A percentile compares a stretch with the other conserved stretches of the same genome.
These are phyloP conservation scores for Euwallacea similis DNA, from an alignment of 1,140 invertebrate species.

Conservation along the genomic window DNA sequence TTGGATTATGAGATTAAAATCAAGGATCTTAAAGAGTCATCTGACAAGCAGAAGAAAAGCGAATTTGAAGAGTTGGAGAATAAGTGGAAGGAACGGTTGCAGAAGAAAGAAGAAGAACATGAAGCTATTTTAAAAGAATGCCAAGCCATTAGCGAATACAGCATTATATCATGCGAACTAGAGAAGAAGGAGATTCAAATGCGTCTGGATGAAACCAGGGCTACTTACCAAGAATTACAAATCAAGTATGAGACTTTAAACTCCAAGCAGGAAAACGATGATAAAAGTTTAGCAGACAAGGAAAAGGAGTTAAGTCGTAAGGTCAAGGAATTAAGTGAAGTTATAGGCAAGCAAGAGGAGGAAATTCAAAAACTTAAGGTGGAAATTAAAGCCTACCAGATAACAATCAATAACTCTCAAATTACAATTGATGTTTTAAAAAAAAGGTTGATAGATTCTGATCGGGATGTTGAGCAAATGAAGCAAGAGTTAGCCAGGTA, in stretches of 20 bases:
- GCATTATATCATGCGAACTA: slow-evolving; percentile 57
- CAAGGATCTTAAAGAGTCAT: slow-evolving; percentile 51
- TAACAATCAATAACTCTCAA: slow-evolving; percentile 56
- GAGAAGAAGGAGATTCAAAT: slow-evolving; percentile 57
- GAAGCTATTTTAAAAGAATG: slow-evolving; percentile 57
- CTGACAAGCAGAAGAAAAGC: slow-evolving; percentile 10
- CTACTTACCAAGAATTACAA: slow-evolving; percentile 52
- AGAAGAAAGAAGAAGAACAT: slow-evolving; percentile 55
- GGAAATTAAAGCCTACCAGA: slow-evolving; percentile 57
- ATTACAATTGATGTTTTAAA: slow-evolving; percentile 58
- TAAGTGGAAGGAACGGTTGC: slow-evolving; percentile 51
- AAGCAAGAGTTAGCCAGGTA: slow-evolving; percentile 50
- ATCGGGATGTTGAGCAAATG: slow-evolving; percentile 58
- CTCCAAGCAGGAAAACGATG: slow-evolving; percentile 30
- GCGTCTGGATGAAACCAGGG: slow-evolving; percentile 52
- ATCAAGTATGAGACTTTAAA: slow-evolving; percentile 53
- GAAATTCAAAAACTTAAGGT: slow-evolving; percentile 53
- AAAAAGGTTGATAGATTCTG: slow-evolving; percentile 57
- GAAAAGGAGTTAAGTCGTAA: slow-evolving; percentile 33
- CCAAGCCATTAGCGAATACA: slow-evolving; percentile 58
- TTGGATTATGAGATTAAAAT: slow-evolving; percentile 50
- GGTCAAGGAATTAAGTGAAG: slow-evolving; percentile 36
- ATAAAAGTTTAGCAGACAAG: slow-evolving; percentile 14
- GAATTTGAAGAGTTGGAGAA: slow-evolving; percentile 52
- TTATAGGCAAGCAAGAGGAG: slow-evolving; percentile 46